Base-by-base conservation (phyloP, 2,888 invertebrate species). In the Miltochrista miniata region DNA sequence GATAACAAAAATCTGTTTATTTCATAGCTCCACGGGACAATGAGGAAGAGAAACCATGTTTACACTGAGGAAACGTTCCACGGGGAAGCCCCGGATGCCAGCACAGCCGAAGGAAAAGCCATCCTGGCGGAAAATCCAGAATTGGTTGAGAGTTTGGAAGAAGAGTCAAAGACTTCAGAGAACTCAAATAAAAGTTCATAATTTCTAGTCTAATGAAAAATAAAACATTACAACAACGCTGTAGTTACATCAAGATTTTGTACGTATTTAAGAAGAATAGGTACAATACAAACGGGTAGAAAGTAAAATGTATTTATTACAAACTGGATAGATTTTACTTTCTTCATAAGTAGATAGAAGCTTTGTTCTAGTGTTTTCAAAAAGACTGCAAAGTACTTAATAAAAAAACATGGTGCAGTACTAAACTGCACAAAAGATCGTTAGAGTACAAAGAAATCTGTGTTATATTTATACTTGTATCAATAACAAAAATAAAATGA, bases 41-140 rank as follows among this genome's bases (percentile, higher is more conserved):
- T 93, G 72, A 87, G 95, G 53, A 92, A 92, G 58, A 89, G 90
- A 37, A 93, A 94, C 72, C 83, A 93, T 4, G 90, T 94, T 3
- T 96, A 96, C 73, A 93, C 93, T 0, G 96, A 95, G 74, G 92
- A 94, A 18, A 94, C 93, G 0, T 95, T 88, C 81, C 94, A 93
- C 64, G 95, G 95, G 0, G 74, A 84, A 59, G 77, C 94, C 2
- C 84, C 88, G 0, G 79, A 92, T 7, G 83, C 93, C 0, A 85
- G 91, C 30, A 76, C 83, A 0, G 79, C 85, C 2, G 93, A 94
- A 75, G 85, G 93, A 0, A 81, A 89, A 42, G 81, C 82, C 0
- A 64, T 85, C 4, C 48, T 85, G 0, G 79, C 80, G 29, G 52
- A 68, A 0, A 79, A 86, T 10, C 78, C 83, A 0, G 87, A 89